Base-by-base conservation (phyloP, 2,113 vertebrate genomes). In the Lynx canadensis region DNA sequence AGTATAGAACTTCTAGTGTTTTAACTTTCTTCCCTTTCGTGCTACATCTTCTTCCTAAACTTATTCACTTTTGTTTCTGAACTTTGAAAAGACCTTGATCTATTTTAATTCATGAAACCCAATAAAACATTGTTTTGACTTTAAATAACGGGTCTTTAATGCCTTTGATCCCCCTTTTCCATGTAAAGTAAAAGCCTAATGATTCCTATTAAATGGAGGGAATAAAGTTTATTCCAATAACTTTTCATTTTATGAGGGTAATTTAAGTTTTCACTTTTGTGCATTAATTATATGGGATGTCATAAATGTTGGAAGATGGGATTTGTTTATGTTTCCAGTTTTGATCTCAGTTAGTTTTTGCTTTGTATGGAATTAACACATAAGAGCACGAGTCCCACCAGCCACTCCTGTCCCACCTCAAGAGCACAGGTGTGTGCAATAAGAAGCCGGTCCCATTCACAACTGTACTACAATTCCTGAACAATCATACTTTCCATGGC, bases 101-200 rank as follows among this genome's bases (percentile, higher is more conserved):
- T 97, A 89, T 73, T 97, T 96, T 96, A 98, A 97, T 95, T 96
- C 57, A 94, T 60, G 50, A 96, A 96, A 93, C 33, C 38, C 63
- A 96, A 93, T 98, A 96, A 97, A 97, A 95, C 52, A 69, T 78
- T 97, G 91, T 94, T 98, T 97, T 97, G 90, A 87, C 84, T 97
- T 97, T 92, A 96, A 96, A 89, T 98, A 96, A 96, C 93, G 92
- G 84, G 71, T 31, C 81, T 96, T 95, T 97, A 93, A 93, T 95
- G 66, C 27, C 94, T 97, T 97, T 96, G 92, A 97, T 97, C 96
- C 85, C 68, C 48, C 31, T 57, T 95, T 81, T 71, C 60, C 79
- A 85, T 89, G 45, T 96, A 97, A 97, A 97, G 95, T 95, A 85
- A 97, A 95, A 97, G 90, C 38, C 95, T 95, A 95, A 97, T 73